A percentile compares a stretch with the other conserved stretches of the same genome.
Conservation (phyloP, 2,888 invertebrate species). For the Temnothorax ravouxi region DNA sequence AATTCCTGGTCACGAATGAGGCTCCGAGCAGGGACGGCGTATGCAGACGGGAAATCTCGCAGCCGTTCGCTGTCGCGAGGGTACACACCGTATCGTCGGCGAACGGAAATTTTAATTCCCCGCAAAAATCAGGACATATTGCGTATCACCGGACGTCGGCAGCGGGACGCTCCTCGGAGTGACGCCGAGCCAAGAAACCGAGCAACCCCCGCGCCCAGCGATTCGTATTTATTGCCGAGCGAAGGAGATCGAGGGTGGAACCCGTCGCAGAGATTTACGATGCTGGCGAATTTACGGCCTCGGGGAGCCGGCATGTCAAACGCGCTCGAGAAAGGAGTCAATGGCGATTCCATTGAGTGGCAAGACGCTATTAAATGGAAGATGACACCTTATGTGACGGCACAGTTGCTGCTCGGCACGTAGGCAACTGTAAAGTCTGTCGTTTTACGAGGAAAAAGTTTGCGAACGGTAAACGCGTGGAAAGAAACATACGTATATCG, state of each 20-base stretch:
- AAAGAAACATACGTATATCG: not conserved
- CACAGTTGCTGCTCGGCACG: not conserved
- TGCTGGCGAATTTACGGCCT: slow-evolving; percentile 64
- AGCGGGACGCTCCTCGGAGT: slow-evolving; percentile 20
- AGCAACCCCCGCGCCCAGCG: slow-evolving; percentile 58
- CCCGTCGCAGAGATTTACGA: slow-evolving; percentile 70
- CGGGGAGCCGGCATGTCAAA: slow-evolving; percentile 56
- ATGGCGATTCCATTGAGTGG: slow-evolving; percentile 55
- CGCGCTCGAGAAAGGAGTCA: slow-evolving; percentile 51
- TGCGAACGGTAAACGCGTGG: not conserved
- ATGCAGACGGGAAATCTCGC: slow-evolving; percentile 63
- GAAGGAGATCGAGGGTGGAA: slow-evolving; percentile 61
- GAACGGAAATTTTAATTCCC: slow-evolving; percentile 73
- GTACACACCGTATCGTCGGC: not conserved
- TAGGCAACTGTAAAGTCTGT: not conserved
- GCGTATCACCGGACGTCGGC: slow-evolving; percentile 33
- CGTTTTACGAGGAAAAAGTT: slow-evolving; percentile 18
- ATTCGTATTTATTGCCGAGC: slow-evolving; percentile 76
- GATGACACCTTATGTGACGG: slow-evolving; percentile 15
- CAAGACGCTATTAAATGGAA: slow-evolving; percentile 61
- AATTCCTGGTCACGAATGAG: slow-evolving; percentile 76
- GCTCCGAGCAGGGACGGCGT: not conserved
- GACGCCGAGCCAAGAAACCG: slow-evolving; percentile 47
- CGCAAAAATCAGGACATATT: slow-evolving; percentile 71
- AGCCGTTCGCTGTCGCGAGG: slow-evolving; percentile 17